Percentiles rank a stretch among this genome's conserved stretches.
phyloP scores from a whole-genome alignment of 2,888 invertebrate species.

The Megastigmus dorsalis region DNA sequence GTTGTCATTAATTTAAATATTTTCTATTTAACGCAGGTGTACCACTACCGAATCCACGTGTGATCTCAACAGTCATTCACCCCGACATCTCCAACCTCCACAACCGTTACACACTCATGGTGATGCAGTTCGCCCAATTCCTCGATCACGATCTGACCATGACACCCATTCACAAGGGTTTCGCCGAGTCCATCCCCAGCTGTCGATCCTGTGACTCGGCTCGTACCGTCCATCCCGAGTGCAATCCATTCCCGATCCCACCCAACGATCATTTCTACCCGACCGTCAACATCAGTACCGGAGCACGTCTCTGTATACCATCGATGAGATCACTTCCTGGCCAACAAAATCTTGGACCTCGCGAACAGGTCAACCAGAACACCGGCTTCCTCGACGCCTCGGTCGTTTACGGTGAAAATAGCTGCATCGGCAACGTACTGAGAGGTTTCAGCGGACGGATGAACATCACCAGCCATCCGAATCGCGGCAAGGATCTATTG shows the following conservation, averaged over 20 bases:
- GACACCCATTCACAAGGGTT: constrained; percentile 94
- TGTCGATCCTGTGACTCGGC: constrained; percentile 92
- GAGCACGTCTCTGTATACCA: constrained; percentile 91
- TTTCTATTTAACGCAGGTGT: constrained; percentile 75
- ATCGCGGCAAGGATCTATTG: constrained; percentile 84
- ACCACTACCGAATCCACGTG: constrained; percentile 88
- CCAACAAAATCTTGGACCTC: constrained; percentile 89
- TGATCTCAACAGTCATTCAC: constrained; percentile 91
- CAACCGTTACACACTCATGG: constrained; percentile 90
- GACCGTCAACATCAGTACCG: constrained; percentile 87
- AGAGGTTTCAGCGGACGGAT: constrained; percentile 87
- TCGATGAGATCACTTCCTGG: constrained; percentile 96
- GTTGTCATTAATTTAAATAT: no score
- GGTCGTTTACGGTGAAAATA: constrained; percentile 92
- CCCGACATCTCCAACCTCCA: constrained; percentile 94
- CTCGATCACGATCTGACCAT: constrained; percentile 96
- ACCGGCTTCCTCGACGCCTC: constrained; percentile 92
- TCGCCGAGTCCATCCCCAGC: constrained; percentile 92
- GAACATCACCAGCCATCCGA: constrained; percentile 86
- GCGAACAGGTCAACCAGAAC: constrained; percentile 96
- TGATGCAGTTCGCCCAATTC: constrained; percentile 97
- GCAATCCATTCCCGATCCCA: constrained; percentile 94
- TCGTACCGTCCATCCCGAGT: constrained; percentile 92
- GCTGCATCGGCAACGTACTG: constrained; percentile 85
- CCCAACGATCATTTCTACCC: constrained; percentile 93